A percentile compares a stretch with the other conserved stretches of the same genome.
phyloP scores from a whole-genome alignment of 1,140 invertebrate genomes.

The Ips typographus region DNA sequence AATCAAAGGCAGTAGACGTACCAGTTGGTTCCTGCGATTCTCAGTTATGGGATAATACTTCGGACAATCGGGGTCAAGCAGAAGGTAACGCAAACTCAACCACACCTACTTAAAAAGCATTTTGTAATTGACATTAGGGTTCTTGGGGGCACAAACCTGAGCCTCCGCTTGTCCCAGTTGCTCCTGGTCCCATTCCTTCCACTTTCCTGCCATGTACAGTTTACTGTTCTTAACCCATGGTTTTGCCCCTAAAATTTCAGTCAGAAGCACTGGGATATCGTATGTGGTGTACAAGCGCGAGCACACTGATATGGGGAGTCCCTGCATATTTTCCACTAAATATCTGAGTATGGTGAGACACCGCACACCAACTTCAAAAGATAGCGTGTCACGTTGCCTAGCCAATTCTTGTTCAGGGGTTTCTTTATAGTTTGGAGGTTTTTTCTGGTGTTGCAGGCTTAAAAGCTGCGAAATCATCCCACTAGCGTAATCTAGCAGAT shows the following conservation, averaged over 20 bases:
- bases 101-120: slow-evolving; percentile 59
- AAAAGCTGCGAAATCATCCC: slow-evolving; percentile 50
- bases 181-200: slow-evolving; percentile 58
- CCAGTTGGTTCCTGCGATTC: slow-evolving; percentile 62
- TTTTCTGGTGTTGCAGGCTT: slow-evolving; percentile 45
- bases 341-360: slow-evolving; percentile 71
- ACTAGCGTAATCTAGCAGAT: slow-evolving; percentile 72
- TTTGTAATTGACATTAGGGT: neutral
- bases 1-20: slow-evolving; percentile 55
- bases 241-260: slow-evolving; percentile 63
- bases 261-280: slow-evolving; percentile 72
- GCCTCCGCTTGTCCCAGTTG: slow-evolving; percentile 67
- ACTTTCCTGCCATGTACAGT: slow-evolving; percentile 63
- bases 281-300: slow-evolving; percentile 66
- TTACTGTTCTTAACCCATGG: slow-evolving; percentile 68
- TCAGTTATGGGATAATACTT: slow-evolving; percentile 72
- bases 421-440: slow-evolving; percentile 52
- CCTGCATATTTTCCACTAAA: slow-evolving; percentile 54
- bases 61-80: slow-evolving; percentile 63
- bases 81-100: slow-evolving; percentile 68
- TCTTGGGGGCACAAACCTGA: slow-evolving; percentile 38
- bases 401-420: slow-evolving; percentile 60
- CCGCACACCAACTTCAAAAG: slow-evolving; percentile 71
- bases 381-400: slow-evolving; percentile 63
- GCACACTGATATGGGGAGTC: slow-evolving; percentile 62